Conservation (phyloP, 2,797 vertebrate species). For the Champsocephalus gunnari region DNA sequence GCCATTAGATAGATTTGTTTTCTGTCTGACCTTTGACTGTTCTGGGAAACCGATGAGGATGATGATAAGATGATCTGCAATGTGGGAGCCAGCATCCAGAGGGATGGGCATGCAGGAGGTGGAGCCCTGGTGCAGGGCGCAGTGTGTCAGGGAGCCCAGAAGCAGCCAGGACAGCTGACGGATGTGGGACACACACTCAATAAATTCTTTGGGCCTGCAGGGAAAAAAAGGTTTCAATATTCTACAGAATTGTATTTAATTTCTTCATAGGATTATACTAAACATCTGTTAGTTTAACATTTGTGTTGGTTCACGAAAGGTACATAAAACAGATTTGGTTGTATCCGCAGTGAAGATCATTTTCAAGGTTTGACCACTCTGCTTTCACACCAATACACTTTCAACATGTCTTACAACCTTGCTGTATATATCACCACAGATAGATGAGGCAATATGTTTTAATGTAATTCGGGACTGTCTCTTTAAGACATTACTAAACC, state of each 20-base stretch:
- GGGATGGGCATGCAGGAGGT: constrained; percentile 97
- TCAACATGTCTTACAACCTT: background rate
- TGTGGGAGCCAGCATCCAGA: constrained; percentile 96
- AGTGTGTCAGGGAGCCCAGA: constrained; percentile 96
- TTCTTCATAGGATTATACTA: background rate
- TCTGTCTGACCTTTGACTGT: constrained; percentile 94
- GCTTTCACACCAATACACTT: background rate
- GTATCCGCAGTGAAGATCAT: background rate
- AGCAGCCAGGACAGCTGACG: constrained; percentile 98
- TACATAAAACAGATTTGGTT: background rate
- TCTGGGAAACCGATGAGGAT: constrained; percentile 99
- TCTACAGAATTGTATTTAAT: background rate
- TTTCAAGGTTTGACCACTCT: background rate
- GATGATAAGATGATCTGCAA: constrained; percentile 98
- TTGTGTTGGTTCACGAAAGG: background rate
- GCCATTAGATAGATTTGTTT: constrained; percentile 6
- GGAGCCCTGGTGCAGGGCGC: constrained; percentile 94
- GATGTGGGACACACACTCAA: constrained; percentile 98
- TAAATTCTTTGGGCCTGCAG: constrained; percentile 97
- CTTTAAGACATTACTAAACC: background rate
- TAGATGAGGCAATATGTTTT: background rate
- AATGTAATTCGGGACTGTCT: background rate
- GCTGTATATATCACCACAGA: background rate
- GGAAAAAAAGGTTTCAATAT: constrained; percentile 21
- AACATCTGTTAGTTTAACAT: background rate